A percentile compares a stretch with the other conserved stretches of the same genome.
Evolutionary conservation across 1,140 invertebrate species (phyloP).

Genomic region (Venturia canescens): DNA sequence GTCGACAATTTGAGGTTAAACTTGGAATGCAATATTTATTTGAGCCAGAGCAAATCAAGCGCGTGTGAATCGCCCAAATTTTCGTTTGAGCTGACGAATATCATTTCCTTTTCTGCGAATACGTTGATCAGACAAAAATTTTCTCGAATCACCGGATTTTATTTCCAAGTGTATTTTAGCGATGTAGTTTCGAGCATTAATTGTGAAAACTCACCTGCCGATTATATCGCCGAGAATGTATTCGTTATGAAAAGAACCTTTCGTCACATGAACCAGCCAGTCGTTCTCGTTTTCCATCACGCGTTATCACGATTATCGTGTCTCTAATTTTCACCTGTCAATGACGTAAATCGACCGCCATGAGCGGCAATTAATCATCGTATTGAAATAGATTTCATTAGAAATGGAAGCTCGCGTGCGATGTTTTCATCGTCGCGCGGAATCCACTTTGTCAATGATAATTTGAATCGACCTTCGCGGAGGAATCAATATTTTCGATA

Average conservation of each 20-base stretch:
- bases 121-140: too few relatives aligned
- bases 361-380: neutral
- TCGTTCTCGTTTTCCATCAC: constrained; percentile 49
- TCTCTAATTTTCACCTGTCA: constrained; percentile 18
- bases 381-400: neutral
- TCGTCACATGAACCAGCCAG: constrained; percentile 50
- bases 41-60: too few relatives aligned
- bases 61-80: too few relatives aligned
- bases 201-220: constrained; percentile 62
- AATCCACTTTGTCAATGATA: too few relatives aligned
- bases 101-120: too few relatives aligned
- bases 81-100: too few relatives aligned
- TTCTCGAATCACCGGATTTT: too few relatives aligned
- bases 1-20: too few relatives aligned
- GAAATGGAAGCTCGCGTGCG: neutral
- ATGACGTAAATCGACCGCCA: neutral
- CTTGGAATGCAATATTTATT: too few relatives aligned
- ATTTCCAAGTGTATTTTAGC: too few relatives aligned
- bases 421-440: neutral
- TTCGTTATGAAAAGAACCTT: constrained; percentile 54
- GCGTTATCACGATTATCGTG: neutral
- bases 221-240: constrained; percentile 65
- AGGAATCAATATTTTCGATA: too few relatives aligned
- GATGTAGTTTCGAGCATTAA: neutral
- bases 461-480: too few relatives aligned